Evolutionary conservation across 2,113 vertebrate genomes (phyloP), one percentile per base, ranked within the genome.

Genomic region (Pseudopipra pipra): DNA sequence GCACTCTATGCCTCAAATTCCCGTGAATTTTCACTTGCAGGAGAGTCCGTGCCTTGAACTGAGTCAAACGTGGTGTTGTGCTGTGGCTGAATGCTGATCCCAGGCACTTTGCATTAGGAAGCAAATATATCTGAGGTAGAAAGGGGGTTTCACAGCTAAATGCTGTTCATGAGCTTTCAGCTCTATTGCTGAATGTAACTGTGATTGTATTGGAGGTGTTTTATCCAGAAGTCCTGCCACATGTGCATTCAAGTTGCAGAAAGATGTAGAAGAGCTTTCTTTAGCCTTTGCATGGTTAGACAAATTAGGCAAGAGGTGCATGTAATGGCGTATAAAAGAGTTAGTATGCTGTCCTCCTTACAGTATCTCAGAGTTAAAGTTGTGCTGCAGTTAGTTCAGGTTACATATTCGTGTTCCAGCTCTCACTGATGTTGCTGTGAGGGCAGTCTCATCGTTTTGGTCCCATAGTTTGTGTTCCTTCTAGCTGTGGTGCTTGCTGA

Each of bases 401-500:
- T 16, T 25, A 49, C 7, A 2, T 44, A 8, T 31, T 89, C 33
- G 31, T 77, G 2, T 62, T 79, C n/a, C 52, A 44, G 21, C 52
- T 89, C 27, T 75, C 41, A 9, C 75, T 75, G 73, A 9, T 55
- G 28, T 11, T 63, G 20, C 18, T 18, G 12, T 51, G 59, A 68
- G 33, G 19, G 23, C 39, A 61, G 7, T n/a, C 61, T 56, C 0
- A 0, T 30, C 68, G 23, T 19, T 71, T 72, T 84, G 52, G 31
- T 76, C 63, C 58, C 0, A 0, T 17, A 51, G 16, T 58, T 49
- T 7, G 27, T 46, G 27, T 46, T 66, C 66, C 20, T 56, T 67
- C 28, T 39, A 63, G 43, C 37, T 54, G 14, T 0, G 0, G 5
- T 43, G 23, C 14, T 62, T 46, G 58, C 46, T 2, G 7, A 16